Base-by-base conservation (phyloP, 2,797 vertebrate species). In the Gallinago nigripennis region DNA sequence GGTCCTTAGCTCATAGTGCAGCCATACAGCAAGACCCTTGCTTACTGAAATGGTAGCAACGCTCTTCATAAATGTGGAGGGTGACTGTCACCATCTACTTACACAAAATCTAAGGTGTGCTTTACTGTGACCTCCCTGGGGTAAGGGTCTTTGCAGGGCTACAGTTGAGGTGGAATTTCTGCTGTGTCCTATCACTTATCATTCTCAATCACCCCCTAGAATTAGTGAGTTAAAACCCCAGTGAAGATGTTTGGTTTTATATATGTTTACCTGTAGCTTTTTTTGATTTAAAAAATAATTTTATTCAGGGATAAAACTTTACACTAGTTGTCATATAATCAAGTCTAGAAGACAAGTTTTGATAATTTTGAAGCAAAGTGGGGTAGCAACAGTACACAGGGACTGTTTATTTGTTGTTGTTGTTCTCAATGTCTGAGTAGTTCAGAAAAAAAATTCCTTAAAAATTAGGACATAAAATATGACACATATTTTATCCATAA, bases 401-500 rank as follows among this genome's bases (percentile, higher is more conserved):
- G 54, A 65, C 54, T 18, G 7, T 39, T 69, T 37, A 57, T 10
- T 18, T 61, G n/a, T 75, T 92, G 15, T 86, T 58, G 21, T 87
- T 66, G 17, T 37, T 92, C 31, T 78, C 24, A 37, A 79, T 35
- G 27, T 88, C 24, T 37, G 20, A 58, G 24, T 41, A 48, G 23
- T 81, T 92, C 80, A 86, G 78, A 56, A 90, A 86, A 88, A 82
- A 51, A 31, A 8, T 35, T 68, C 86, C 78, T 91, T 87, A 75
- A 57, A 90, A 94, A 48, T 88, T 53, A 94, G 90, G 64, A 95
- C 82, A 94, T 86, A 92, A 95, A 96, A 58, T 95, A 96, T 85
- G 92, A 97, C 93, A 93, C 96, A 23, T 96, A 83, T 94, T 95
- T 96, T 97, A 93, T 85, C 93, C 90, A 66, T 96, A 88, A 92